Percentiles rank a stretch among this genome's conserved stretches.
phyloP scores from a whole-genome alignment of 2,113 vertebrate species.

The Pluvianellus socialis region DNA sequence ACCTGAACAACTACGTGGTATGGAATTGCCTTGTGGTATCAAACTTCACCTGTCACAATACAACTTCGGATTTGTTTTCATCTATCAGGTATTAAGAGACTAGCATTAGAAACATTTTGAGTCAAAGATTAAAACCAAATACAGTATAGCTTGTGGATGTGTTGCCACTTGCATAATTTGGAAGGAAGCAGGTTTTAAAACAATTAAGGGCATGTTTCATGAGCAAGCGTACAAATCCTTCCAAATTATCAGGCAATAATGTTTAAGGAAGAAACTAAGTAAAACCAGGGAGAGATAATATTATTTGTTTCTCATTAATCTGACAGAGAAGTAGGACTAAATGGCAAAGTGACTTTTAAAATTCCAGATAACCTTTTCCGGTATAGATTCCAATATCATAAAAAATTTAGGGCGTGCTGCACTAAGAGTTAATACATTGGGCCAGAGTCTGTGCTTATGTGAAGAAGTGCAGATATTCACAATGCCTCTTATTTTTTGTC shows the following conservation, averaged over 20 bases:
- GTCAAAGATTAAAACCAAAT: background rate
- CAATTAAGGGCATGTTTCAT: background rate
- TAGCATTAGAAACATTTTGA: background rate
- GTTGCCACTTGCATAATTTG: background rate
- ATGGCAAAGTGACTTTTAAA: background rate
- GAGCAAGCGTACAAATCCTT: background rate
- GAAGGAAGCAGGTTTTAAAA: background rate
- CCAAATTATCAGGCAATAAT: background rate
- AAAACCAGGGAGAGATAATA: background rate
- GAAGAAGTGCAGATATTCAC: background rate
- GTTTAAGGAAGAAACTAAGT: background rate
- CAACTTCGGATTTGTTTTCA: background rate
- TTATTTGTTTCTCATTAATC: background rate
- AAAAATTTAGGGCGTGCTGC: background rate
- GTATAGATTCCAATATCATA: background rate
- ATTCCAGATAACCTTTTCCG: background rate
- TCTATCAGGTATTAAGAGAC: background rate
- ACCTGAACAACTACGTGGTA: background rate
- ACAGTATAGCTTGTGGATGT: background rate
- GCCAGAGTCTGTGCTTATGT: background rate
- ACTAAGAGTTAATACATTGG: accelerated
- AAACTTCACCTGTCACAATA: background rate
- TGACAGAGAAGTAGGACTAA: background rate
- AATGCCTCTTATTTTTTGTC: background rate
- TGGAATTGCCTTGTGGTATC: background rate